Evolutionary conservation across 2,113 vertebrate genomes (phyloP).

Genomic region (Silurus asotus): DNA sequence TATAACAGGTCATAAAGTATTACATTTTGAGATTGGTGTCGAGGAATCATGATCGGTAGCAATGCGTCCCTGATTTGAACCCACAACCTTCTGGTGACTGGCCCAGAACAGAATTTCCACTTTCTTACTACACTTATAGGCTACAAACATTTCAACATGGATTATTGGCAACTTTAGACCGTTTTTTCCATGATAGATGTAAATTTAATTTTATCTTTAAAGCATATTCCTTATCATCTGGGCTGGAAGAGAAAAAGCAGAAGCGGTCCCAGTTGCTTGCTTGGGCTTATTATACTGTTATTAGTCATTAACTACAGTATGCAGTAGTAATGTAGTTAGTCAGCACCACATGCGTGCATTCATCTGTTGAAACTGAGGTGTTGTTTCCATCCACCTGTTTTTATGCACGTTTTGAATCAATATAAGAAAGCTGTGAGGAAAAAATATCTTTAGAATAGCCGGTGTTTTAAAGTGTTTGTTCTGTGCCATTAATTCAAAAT

Average conservation of each 20-base stretch:
- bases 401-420: neutral
- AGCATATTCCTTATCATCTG: neutral
- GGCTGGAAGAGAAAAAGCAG: neutral
- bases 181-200: neutral
- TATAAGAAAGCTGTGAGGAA: neutral
- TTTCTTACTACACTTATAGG: neutral
- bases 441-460: neutral
- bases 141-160: neutral
- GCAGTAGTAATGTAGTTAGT: constrained; percentile 13
- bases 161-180: neutral
- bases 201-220: neutral
- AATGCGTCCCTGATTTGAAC: neutral
- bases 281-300: neutral
- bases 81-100: neutral
- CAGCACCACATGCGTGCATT: neutral
- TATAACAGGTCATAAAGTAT: neutral
- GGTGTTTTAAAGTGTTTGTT: too few species aligned
- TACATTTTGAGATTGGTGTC: neutral
- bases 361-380: neutral
- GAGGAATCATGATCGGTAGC: neutral
- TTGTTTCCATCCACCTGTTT: constrained; percentile 1
- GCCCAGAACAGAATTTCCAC: neutral
- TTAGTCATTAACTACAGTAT: neutral
- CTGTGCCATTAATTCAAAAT: too few species aligned
- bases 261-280: neutral